Percentiles rank a stretch among this genome's conserved stretches.
Evolutionary conservation across 2,797 vertebrate genomes (phyloP).

Genomic region (Platyrinchus mystaceus): DNA sequence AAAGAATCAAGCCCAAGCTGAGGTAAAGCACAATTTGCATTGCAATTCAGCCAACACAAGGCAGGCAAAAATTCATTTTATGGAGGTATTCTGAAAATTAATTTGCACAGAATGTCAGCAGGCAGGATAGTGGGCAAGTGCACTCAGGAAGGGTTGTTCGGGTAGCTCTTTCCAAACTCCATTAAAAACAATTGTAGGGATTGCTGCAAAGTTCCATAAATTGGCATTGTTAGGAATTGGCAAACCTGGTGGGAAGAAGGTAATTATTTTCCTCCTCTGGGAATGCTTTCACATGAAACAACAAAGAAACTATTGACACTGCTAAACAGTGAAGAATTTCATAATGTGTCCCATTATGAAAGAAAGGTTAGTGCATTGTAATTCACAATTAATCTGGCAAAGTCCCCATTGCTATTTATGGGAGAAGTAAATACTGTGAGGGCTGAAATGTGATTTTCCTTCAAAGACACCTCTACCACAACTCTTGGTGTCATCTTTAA

Average conservation of each 20-base stretch:
- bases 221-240: background rate
- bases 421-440: background rate
- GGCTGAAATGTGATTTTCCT: background rate
- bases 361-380: background rate
- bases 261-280: background rate
- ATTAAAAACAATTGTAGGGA: background rate
- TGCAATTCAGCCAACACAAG: background rate
- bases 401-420: background rate
- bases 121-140: background rate
- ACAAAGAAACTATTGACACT: constrained; percentile 42
- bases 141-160: background rate
- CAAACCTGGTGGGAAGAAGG: background rate
- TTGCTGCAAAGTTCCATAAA: background rate
- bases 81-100: background rate
- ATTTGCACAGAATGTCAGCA: background rate
- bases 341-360: background rate
- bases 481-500: background rate
- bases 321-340: background rate
- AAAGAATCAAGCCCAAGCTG: background rate
- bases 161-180: background rate
- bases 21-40: background rate
- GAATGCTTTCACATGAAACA: background rate
- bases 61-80: background rate
- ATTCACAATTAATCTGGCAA: background rate
- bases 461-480: background rate